These are phyloP conservation scores for Cariama cristata DNA, from an alignment of 2,113 vertebrate genomes.

Conservation along the genomic window DNA sequence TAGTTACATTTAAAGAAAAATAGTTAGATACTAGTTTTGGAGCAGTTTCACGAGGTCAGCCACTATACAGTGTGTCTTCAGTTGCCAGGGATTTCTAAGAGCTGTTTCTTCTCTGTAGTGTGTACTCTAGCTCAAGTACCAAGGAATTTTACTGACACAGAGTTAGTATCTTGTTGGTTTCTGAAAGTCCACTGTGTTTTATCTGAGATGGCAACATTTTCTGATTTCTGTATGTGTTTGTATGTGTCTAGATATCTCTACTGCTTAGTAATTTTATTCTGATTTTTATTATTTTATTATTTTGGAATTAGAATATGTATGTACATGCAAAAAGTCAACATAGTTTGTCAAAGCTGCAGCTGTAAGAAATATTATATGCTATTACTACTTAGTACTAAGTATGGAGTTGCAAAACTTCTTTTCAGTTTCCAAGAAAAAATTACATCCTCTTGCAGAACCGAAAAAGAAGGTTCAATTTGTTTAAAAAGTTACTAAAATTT, in stretches of 20 bases:
- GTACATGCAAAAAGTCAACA: neutral
- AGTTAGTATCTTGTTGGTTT: neutral
- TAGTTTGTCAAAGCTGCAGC: neutral
- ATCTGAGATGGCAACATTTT: neutral
- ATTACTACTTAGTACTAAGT: neutral
- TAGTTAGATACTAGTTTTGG: constrained; percentile 28
- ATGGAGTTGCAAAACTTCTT: neutral
- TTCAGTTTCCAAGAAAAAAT: neutral
- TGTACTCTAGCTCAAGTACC: constrained; percentile 19
- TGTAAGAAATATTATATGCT: neutral
- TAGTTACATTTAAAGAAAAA: neutral
- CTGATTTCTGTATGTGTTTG: neutral
- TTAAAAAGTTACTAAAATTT: neutral
- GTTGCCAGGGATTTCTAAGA: constrained; percentile 56
- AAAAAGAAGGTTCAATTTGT: neutral
- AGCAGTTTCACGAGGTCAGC: neutral
- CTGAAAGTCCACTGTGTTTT: neutral
- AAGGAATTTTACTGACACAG: constrained; percentile 7
- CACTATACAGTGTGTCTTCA: constrained; percentile 29
- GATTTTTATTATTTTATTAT: neutral
- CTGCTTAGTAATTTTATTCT: neutral
- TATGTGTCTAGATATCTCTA: neutral
- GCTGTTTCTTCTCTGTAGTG: constrained; percentile 40
- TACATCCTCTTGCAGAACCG: neutral
- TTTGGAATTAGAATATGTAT: neutral